phyloP scores from a whole-genome alignment of 2,113 vertebrate species.

The Thinocorus orbignyianus region DNA sequence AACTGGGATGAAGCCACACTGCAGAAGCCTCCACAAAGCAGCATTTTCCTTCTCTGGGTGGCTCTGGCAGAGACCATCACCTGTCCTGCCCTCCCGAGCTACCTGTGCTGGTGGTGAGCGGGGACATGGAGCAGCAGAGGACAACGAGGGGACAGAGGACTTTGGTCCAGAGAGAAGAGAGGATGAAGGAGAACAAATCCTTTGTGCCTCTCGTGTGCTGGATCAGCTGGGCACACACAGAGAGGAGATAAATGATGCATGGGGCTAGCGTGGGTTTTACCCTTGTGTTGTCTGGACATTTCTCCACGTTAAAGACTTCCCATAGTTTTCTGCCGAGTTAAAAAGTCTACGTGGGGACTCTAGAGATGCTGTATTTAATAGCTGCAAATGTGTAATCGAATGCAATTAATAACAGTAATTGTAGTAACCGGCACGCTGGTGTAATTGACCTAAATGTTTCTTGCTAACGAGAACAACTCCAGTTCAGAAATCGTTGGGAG shows the following conservation, averaged over 20 bases:
- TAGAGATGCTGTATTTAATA: not conserved
- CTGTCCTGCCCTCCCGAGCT: not conserved
- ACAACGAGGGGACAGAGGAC: not conserved
- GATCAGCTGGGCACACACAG: not conserved
- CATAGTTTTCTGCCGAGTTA: not conserved
- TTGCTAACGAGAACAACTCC: conserved; percentile 21
- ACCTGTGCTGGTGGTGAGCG: not conserved
- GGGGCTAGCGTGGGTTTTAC: not conserved
- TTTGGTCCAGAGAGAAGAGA: conserved; percentile 6
- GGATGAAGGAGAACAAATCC: not conserved
- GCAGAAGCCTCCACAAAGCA: not conserved
- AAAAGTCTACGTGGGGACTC: not conserved
- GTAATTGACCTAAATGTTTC: conserved; percentile 45
- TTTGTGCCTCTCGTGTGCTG: not conserved
- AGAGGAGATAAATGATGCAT: conserved; percentile 1
- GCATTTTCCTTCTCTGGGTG: not conserved
- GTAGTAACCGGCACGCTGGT: not conserved
- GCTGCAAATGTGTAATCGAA: conserved; percentile 25
- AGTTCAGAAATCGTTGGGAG: not conserved
- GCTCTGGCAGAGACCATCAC: not conserved
- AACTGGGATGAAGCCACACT: not conserved
- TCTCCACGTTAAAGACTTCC: not conserved
- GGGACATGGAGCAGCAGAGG: not conserved
- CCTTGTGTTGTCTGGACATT: not conserved
- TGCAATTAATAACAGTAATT: conserved; percentile 43